Percentiles rank a stretch among this genome's conserved stretches.
Evolutionary conservation across 2,797 vertebrate species (phyloP).

Genomic region (Chlorospingus semifuscus): DNA sequence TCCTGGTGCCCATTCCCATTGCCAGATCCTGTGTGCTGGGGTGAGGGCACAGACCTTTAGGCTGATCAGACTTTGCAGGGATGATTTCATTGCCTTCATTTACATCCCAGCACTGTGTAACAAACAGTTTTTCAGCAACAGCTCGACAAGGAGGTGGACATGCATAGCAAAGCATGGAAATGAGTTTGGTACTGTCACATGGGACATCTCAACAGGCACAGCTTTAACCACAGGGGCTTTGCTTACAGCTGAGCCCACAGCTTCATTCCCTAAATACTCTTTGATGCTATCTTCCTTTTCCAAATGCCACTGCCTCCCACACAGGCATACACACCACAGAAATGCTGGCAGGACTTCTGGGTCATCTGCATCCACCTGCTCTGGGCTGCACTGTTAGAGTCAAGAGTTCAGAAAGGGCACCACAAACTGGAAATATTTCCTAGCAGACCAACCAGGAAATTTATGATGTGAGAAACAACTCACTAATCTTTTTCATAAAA

Average conservation of each 20-base stretch:
- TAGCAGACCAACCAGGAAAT: neutral
- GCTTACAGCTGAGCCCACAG: neutral
- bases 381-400: neutral
- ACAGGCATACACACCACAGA: neutral
- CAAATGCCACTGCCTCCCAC: neutral
- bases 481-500: neutral
- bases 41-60: neutral
- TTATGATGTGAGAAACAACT: neutral
- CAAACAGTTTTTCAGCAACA: neutral
- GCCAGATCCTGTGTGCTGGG: neutral
- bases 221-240: neutral
- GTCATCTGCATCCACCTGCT: neutral
- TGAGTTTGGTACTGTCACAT: neutral
- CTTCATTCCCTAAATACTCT: neutral
- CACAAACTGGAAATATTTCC: neutral
- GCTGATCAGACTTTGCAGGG: neutral
- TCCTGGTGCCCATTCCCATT: neutral
- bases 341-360: neutral
- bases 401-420: neutral
- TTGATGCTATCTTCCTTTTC: neutral
- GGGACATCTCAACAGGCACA: neutral
- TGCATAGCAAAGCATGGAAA: neutral
- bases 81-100: neutral
- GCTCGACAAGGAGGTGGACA: neutral
- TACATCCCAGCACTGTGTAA: neutral